Percentiles rank a stretch among this genome's conserved stretches.
Evolutionary conservation across 2,113 vertebrate species (phyloP).

Genomic region (Gadus chalcogrammus): DNA sequence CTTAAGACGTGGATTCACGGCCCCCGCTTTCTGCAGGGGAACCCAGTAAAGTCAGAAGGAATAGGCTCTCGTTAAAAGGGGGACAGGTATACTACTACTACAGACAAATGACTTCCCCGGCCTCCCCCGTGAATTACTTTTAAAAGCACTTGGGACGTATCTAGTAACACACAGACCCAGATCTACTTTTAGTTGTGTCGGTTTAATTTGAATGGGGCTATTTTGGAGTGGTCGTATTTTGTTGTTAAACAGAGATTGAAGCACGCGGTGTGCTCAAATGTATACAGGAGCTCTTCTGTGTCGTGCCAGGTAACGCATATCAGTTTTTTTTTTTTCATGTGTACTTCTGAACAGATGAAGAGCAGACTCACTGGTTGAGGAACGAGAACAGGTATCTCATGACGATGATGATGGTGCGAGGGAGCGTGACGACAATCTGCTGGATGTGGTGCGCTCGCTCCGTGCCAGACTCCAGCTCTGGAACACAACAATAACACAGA

Average conservation of each 20-base stretch:
- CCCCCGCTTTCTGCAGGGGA: slow-evolving; percentile 44
- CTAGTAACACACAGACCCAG: slow-evolving; percentile 26
- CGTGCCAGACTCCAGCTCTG: slow-evolving; percentile 85
- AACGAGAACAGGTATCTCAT: slow-evolving; percentile 99
- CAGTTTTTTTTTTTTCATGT: too few species aligned
- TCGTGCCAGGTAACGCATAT: neutral
- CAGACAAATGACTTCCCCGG: slow-evolving; percentile 34
- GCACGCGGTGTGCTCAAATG: neutral
- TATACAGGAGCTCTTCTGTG: neutral
- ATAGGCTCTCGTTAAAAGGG: slow-evolving; percentile 42
- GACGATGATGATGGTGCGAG: slow-evolving; percentile 90
- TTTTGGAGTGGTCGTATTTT: slow-evolving; percentile 20
- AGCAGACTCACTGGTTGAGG: slow-evolving; percentile 93
- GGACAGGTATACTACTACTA: slow-evolving; percentile 50
- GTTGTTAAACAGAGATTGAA: slow-evolving; percentile 9
- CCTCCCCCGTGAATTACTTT: slow-evolving; percentile 38
- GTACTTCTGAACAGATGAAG: neutral
- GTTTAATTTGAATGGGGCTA: slow-evolving; percentile 26
- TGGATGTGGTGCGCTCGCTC: slow-evolving; percentile 96
- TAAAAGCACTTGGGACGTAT: slow-evolving; percentile 38
- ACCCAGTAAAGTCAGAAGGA: slow-evolving; percentile 40
- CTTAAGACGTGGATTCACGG: slow-evolving; percentile 40
- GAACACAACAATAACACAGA: slow-evolving; percentile 37
- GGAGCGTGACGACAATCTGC: slow-evolving; percentile 89
- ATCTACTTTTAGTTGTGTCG: slow-evolving; percentile 13